Conservation (phyloP, 2,888 invertebrate genomes). For the Griposia aprilina region DNA sequence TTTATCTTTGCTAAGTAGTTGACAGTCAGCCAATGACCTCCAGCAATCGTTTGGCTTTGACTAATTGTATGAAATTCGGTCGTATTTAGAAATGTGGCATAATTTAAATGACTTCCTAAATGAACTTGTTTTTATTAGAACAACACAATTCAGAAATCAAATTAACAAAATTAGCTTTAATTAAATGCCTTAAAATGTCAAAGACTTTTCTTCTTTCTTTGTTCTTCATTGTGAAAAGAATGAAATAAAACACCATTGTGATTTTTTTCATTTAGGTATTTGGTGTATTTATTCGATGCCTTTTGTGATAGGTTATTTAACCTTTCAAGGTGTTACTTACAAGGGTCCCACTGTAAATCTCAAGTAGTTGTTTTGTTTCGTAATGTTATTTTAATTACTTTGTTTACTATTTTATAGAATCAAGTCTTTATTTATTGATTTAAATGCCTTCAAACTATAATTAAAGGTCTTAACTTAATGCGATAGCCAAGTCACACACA, state of each 20-base stretch:
- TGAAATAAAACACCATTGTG: slow-evolving; percentile 22
- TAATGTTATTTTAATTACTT: not conserved
- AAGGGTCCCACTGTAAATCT: not conserved
- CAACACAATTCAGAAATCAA: slow-evolving; percentile 44
- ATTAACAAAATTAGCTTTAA: slow-evolving; percentile 39
- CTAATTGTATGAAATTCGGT: not conserved
- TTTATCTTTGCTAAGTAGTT: too few species aligned
- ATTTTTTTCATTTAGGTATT: slow-evolving; percentile 28
- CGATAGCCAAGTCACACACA: too few species aligned
- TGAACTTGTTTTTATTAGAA: slow-evolving; percentile 31
- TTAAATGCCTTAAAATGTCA: slow-evolving; percentile 31
- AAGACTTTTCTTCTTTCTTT: slow-evolving; percentile 38
- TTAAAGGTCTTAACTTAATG: too few species aligned
- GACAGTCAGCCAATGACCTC: not conserved
- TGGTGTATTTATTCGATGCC: not conserved
- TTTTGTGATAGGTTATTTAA: not conserved
- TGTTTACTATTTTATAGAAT: not conserved
- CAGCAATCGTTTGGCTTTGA: not conserved
- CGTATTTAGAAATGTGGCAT: slow-evolving; percentile 4
- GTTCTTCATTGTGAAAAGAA: slow-evolving; percentile 18
- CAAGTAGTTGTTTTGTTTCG: too few species aligned
- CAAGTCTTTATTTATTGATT: too few species aligned
- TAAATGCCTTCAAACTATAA: too few species aligned
- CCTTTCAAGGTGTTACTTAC: slow-evolving; percentile 3
- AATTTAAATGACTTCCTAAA: slow-evolving; percentile 28